Evolutionary conservation across 2,888 invertebrate genomes (phyloP).

Genomic region (Hylaea fasciaria): DNA sequence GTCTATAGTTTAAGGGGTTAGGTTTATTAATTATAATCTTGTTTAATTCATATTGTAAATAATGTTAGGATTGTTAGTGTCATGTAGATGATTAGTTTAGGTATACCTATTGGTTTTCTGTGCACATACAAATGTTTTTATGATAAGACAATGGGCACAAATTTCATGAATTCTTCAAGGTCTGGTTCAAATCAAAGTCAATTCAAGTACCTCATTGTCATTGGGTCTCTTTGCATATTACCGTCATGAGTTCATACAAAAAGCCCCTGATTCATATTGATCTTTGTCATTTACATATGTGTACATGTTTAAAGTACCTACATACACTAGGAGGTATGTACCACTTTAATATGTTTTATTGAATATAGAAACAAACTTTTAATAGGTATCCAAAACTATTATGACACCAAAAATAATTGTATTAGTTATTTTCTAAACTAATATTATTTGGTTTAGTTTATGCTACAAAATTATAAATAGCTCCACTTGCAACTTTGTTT

Average conservation of each 20-base stretch:
- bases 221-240: slow-evolving; percentile 32
- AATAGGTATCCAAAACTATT: neutral
- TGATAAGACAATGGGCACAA: slow-evolving; percentile 11
- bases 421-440: neutral
- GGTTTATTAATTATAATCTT: too few species aligned
- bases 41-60: too few species aligned
- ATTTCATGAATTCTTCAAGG: slow-evolving; percentile 17
- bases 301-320: neutral
- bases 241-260: slow-evolving; percentile 30
- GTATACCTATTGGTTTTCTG: neutral
- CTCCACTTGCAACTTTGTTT: neutral
- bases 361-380: too few species aligned
- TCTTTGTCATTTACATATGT: neutral
- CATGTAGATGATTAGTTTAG: too few species aligned
- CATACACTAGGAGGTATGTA: too few species aligned
- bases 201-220: slow-evolving; percentile 33
- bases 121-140: neutral
- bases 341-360: neutral
- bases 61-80: too few species aligned
- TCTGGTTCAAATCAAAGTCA: slow-evolving; percentile 40
- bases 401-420: neutral
- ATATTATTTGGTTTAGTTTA: too few species aligned
- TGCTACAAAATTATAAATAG: neutral
- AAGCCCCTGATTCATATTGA: slow-evolving; percentile 20
- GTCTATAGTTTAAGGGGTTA: too few species aligned